Base-by-base conservation (phyloP, 2,888 invertebrate species). In the Nemurella pictetii region DNA sequence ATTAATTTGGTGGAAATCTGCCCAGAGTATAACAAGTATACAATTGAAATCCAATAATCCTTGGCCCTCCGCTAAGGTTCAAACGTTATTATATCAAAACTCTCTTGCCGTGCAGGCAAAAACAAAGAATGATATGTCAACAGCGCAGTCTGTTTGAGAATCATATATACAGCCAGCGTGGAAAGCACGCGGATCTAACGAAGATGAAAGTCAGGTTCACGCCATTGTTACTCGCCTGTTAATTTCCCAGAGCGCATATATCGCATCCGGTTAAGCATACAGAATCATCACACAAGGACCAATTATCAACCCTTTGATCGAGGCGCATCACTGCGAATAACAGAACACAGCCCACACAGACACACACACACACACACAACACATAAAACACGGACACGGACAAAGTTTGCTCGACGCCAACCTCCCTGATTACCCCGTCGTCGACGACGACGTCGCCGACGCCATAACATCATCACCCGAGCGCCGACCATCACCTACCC, bases 301-400 rank as follows among this genome's bases (percentile, higher is more conserved):
- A 85, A 85, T 85, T 85, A 85, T 83, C 83, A 83, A 73, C 77
- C 85, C 83, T 85, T 85, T 85, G 83, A 84, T 85, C 73, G 55
- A 28, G 36, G 84, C 78, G 25, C 74, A 25, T 28, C 27, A 20
- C 55, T 35, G 35, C 35, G 35, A 35, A 4, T 7, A 7, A 4
- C 35, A 35, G 5, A 35, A 35, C 35, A 35, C 35, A 7, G 35
- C 12, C 4, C 35, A 35, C 35, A 35, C 35, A 35, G 5, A 55
- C 3, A 20, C 55, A 12, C 55, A 55, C 30, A 27, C 15, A 26
- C 84, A 77, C 29, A 25, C 80, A 84, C n/a, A n/a, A 27, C 15
- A 26, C 84, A 77, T 36, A 25, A 55, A 84, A 55, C 30, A 27
- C 15, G 36, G 77, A 77, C 29, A 25, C 80, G 78, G 75, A 83